phyloP scores from a whole-genome alignment of 2,113 vertebrate species.

The Apistogramma diplotaenia region DNA sequence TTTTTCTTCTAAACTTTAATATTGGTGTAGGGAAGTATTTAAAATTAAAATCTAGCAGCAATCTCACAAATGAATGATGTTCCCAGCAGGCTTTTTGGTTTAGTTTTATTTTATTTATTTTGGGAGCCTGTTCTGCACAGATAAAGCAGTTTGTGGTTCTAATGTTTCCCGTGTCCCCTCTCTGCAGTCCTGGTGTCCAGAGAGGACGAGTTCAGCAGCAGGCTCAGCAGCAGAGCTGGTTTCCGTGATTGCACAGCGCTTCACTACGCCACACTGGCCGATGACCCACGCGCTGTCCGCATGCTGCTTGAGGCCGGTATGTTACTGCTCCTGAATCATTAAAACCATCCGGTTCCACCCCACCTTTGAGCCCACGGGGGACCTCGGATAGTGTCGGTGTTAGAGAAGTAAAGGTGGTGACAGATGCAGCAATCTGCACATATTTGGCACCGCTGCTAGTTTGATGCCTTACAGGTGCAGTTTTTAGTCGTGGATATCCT shows the following conservation, averaged over 20 bases:
- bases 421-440: background rate
- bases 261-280: constrained; percentile 90
- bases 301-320: constrained; percentile 88
- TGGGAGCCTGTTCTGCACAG: background rate
- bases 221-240: constrained; percentile 88
- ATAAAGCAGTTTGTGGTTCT: background rate
- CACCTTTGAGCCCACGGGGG: background rate
- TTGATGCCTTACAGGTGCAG: background rate
- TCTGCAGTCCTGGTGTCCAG: constrained; percentile 87
- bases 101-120: background rate
- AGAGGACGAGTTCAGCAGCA: constrained; percentile 94
- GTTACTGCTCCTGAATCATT: background rate
- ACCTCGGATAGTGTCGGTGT: background rate
- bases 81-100: background rate
- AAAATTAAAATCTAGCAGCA: background rate
- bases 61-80: background rate
- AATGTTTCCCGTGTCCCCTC: background rate
- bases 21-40: background rate
- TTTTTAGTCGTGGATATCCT: background rate
- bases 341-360: background rate
- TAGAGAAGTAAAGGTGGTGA: background rate
- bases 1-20: background rate
- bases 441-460: background rate
- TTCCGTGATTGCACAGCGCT: constrained; percentile 92
- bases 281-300: constrained; percentile 79